A percentile compares a stretch with the other conserved stretches of the same genome.
Evolutionary conservation across 2,797 vertebrate species (phyloP).

Genomic region (Tinamus major): DNA sequence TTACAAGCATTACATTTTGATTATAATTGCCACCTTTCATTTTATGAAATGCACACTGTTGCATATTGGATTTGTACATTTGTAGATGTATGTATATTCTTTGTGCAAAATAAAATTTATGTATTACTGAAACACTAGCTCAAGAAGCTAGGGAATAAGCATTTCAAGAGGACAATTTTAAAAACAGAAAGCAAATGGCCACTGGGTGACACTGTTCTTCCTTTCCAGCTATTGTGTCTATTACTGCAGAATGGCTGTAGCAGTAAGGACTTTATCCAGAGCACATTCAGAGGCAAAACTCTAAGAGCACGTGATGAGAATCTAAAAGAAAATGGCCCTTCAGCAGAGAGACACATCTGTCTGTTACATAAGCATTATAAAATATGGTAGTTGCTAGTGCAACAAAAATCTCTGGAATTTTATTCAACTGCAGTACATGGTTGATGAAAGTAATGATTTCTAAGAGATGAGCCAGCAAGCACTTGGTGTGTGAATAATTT

Average conservation of each 20-base stretch:
- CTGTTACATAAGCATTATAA: constrained; percentile 9
- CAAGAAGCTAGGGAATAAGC: not conserved
- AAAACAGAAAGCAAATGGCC: constrained; percentile 42
- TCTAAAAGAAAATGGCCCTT: not conserved
- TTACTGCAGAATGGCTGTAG: not conserved
- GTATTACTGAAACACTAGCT: not conserved
- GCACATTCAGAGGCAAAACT: not conserved
- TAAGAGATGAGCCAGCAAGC: not conserved
- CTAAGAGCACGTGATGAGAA: constrained; percentile 1
- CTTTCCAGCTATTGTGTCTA: not conserved
- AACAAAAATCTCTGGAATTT: constrained; percentile 1
- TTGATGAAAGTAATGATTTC: not conserved
- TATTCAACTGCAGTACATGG: not conserved
- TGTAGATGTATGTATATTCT: not conserved
- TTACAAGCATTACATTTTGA: not conserved
- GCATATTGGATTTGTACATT: not conserved
- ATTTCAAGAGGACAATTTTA: not conserved
- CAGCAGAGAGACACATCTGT: not conserved
- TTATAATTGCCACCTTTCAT: not conserved
- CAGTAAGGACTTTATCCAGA: not conserved
- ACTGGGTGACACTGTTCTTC: constrained; percentile 74
- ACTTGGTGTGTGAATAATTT: not conserved
- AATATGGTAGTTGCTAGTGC: not conserved
- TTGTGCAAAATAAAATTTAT: not conserved
- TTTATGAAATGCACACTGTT: not conserved